These are phyloP conservation scores for Phaonia tiefii DNA, from an alignment of 2,888 invertebrate species.

Conservation along the genomic window DNA sequence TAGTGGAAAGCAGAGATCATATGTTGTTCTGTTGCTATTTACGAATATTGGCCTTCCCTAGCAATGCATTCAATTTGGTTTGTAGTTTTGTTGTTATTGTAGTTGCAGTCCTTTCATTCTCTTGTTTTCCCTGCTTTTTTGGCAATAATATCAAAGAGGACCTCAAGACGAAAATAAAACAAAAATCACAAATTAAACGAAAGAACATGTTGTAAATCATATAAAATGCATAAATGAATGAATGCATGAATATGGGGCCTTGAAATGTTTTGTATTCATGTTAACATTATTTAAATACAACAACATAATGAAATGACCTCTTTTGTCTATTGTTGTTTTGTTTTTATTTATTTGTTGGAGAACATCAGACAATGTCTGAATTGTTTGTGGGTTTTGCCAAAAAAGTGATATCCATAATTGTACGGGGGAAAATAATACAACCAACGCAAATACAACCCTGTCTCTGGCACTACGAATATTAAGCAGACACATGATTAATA, in stretches of 20 bases:
- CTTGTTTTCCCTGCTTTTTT: not conserved
- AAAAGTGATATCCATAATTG: not conserved
- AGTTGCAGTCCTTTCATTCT: not conserved
- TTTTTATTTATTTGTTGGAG: not conserved
- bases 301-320: constrained; percentile 57
- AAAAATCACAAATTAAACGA: not conserved
- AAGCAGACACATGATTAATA: not conserved
- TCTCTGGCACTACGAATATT: too few relatives aligned
- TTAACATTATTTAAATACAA: constrained; percentile 62
- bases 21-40: constrained; percentile 45
- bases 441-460: not conserved
- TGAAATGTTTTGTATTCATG: constrained; percentile 49
- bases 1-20: constrained; percentile 63
- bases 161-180: too few relatives aligned
- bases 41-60: not conserved
- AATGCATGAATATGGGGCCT: constrained; percentile 55
- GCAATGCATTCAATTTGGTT: not conserved
- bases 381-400: not conserved
- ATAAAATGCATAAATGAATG: constrained; percentile 31
- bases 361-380: not conserved
- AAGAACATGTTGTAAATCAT: constrained; percentile 35
- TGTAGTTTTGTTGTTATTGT: not conserved
- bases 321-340: constrained; percentile 11
- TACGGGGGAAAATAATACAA: not conserved
- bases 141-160: constrained; percentile 29